A percentile compares a stretch with the other conserved stretches of the same genome.
These are phyloP conservation scores for Colletes gigas DNA, from an alignment of 1,140 invertebrate genomes.

Conservation along the genomic window DNA sequence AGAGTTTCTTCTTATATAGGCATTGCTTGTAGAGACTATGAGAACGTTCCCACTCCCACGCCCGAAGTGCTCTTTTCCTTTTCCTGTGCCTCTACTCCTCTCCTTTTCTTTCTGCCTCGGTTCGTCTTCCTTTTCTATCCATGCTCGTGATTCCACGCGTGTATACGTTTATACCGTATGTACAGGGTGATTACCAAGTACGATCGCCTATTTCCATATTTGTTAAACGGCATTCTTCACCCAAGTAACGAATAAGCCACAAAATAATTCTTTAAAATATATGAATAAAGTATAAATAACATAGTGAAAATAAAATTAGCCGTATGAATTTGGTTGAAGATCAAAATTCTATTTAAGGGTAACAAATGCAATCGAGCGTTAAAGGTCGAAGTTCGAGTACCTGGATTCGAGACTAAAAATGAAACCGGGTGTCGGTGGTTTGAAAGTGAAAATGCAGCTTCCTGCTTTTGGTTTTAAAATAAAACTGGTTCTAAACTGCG, in stretches of 20 bases:
- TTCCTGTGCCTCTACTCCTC: constrained; percentile 57
- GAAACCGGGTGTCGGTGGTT: too few relatives aligned
- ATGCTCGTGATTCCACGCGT: constrained; percentile 12
- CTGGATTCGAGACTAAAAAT: too few relatives aligned
- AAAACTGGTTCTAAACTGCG: too few relatives aligned
- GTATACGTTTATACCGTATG: not conserved
- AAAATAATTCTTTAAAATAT: too few relatives aligned
- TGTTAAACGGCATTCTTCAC: not conserved
- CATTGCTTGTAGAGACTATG: constrained; percentile 70
- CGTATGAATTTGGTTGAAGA: too few relatives aligned
- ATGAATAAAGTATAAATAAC: too few relatives aligned
- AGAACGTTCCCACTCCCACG: constrained; percentile 81
- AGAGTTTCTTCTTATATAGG: constrained; percentile 62
- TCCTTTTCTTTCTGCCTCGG: constrained; percentile 21
- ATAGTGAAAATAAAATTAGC: not conserved
- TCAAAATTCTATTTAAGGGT: too few relatives aligned
- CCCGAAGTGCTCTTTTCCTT: constrained; percentile 77
- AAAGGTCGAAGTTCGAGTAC: too few relatives aligned
- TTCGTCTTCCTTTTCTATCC: constrained; percentile 21
- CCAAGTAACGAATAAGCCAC: too few relatives aligned
- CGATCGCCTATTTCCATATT: not conserved
- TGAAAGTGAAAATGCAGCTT: too few relatives aligned
- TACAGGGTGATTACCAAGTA: constrained; percentile 26
- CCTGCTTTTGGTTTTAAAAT: too few relatives aligned
- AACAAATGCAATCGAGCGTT: too few relatives aligned